Percentiles rank a stretch among this genome's conserved stretches.
These are phyloP conservation scores for Forbesichthys papilliferus DNA, from an alignment of 2,113 vertebrate genomes.

Conservation along the genomic window DNA sequence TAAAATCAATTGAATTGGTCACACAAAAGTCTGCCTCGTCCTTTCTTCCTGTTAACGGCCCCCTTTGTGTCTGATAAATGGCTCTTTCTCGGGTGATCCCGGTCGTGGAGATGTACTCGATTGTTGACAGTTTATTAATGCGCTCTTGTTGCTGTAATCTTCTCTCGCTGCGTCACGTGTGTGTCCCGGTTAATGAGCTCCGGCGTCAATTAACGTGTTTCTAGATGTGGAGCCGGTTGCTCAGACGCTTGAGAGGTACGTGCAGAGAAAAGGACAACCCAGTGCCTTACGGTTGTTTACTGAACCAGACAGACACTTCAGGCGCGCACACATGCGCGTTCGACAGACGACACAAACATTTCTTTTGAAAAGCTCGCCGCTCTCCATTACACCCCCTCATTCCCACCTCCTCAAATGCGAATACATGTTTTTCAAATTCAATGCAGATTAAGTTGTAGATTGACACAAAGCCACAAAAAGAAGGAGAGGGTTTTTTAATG, in stretches of 20 bases:
- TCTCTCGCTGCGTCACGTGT: slow-evolving; percentile 87
- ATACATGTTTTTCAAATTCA: not conserved
- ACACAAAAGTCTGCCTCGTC: slow-evolving; percentile 97
- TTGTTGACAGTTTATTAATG: slow-evolving; percentile 98
- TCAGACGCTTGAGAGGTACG: slow-evolving; percentile 90
- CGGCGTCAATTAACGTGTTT: slow-evolving; percentile 97
- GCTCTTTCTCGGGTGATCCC: slow-evolving; percentile 92
- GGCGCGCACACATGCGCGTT: not conserved
- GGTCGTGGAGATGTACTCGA: slow-evolving; percentile 90
- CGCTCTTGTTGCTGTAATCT: slow-evolving; percentile 90
- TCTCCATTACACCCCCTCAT: slow-evolving; percentile 7
- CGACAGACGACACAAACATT: slow-evolving; percentile 35
- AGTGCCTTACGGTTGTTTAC: slow-evolving; percentile 83
- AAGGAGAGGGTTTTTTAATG: too few species aligned
- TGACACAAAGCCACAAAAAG: too few species aligned
- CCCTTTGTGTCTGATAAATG: slow-evolving; percentile 97
- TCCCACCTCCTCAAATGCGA: not conserved
- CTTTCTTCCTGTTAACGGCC: slow-evolving; percentile 95
- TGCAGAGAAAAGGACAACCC: slow-evolving; percentile 95
- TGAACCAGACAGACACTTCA: slow-evolving; percentile 46
- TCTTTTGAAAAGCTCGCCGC: slow-evolving; percentile 23
- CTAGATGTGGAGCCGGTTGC: slow-evolving; percentile 90
- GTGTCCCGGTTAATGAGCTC: slow-evolving; percentile 93
- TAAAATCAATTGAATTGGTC: slow-evolving; percentile 98
- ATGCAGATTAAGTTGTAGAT: not conserved